Evolutionary conservation across 2,888 invertebrate species (phyloP).

Genomic region (Lagria hirta): DNA sequence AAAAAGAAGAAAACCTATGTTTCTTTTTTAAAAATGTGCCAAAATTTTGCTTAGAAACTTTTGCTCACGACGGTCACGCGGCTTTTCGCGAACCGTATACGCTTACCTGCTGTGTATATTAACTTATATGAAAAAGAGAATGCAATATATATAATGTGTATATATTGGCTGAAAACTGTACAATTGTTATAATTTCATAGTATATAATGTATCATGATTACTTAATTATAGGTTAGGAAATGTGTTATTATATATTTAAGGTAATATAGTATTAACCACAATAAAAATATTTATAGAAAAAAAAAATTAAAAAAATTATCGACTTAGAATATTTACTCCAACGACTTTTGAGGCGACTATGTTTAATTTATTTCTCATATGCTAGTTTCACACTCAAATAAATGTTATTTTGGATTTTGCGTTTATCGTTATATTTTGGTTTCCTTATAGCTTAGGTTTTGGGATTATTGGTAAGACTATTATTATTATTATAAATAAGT

Average conservation of each 20-base stretch:
- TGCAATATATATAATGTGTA: constrained; percentile 53
- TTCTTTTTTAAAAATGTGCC: constrained; percentile 45
- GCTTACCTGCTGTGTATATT: constrained; percentile 57
- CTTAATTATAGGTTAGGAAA: constrained; percentile 46
- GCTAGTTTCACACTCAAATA: constrained; percentile 6
- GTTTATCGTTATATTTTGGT: too few relatives aligned
- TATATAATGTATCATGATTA: constrained; percentile 48
- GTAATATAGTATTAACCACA: constrained; percentile 37
- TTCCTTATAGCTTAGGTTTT: constrained; percentile 31
- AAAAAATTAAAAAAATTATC: constrained; percentile 35
- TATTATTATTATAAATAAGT: too few relatives aligned
- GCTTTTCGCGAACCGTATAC: constrained; percentile 46
- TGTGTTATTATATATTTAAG: constrained; percentile 47
- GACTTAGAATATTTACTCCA: constrained; percentile 18
- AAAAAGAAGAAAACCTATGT: constrained; percentile 21
- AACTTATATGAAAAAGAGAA: constrained; percentile 47
- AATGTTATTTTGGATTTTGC: too few relatives aligned
- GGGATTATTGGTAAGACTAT: constrained; percentile 30
- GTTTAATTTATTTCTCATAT: too few relatives aligned
- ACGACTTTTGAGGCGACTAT: constrained; percentile 6
- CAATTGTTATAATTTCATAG: constrained; percentile 57
- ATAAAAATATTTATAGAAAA: constrained; percentile 34
- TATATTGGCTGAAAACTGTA: constrained; percentile 55
- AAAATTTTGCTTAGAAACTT: constrained; percentile 53
- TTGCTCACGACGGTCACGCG: constrained; percentile 51